phyloP scores from a whole-genome alignment of 2,888 invertebrate genomes.

The Eupithecia vulgata region DNA sequence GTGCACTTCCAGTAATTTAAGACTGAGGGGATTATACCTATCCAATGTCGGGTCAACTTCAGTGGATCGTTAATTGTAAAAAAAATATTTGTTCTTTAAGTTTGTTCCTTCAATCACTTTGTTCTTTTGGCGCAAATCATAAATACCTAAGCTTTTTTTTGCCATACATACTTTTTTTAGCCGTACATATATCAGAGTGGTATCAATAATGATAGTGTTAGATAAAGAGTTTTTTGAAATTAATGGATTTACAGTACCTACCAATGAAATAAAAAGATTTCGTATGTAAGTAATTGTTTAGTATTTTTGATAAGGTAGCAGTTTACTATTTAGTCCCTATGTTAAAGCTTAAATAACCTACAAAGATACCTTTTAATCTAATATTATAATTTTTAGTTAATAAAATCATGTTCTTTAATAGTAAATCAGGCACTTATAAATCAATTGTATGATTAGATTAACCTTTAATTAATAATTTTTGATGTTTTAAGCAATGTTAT shows the following conservation, averaged over 20 bases:
- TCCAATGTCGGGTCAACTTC: constrained; percentile 38
- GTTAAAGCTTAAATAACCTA: not conserved
- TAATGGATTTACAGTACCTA: constrained; percentile 1
- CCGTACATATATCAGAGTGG: too few species aligned
- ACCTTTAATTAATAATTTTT: not conserved
- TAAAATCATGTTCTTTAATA: not conserved
- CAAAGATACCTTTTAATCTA: not conserved
- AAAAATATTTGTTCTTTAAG: constrained; percentile 45
- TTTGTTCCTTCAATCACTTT: not conserved
- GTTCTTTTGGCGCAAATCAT: not conserved
- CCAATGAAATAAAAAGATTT: not conserved
- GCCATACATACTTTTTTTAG: too few species aligned
- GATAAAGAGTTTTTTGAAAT: not conserved
- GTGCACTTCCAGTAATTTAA: constrained; percentile 49
- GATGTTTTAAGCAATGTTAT: not conserved
- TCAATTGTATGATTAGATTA: not conserved
- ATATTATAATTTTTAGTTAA: not conserved
- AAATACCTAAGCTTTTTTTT: not conserved
- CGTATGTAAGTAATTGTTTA: constrained; percentile 11
- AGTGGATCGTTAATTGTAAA: constrained; percentile 27
- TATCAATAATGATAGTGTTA: not conserved
- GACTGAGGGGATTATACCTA: constrained; percentile 42
- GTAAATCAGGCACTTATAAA: constrained; percentile 4
- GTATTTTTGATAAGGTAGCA: constrained; percentile 7
- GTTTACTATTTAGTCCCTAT: not conserved